Percentiles rank a stretch among this genome's conserved stretches.
These are phyloP conservation scores for Anser brachyrhynchus DNA, from an alignment of 2,113 vertebrate species.

Conservation along the genomic window DNA sequence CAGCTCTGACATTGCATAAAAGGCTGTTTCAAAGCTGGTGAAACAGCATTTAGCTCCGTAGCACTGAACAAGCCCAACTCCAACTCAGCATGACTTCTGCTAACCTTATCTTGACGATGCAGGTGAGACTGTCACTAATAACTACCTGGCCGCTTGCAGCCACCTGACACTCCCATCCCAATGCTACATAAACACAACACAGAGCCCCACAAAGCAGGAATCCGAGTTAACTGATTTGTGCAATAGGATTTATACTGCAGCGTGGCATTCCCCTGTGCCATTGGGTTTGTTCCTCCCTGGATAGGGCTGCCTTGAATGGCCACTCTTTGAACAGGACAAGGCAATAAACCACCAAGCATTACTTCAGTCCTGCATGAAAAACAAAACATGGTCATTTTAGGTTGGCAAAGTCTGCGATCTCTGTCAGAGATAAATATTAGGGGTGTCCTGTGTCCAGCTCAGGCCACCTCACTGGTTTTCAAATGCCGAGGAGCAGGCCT, in stretches of 20 bases:
- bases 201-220: neutral
- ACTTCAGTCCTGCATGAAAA: neutral
- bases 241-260: neutral
- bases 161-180: neutral
- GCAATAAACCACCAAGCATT: neutral
- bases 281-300: neutral
- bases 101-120: neutral
- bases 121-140: neutral
- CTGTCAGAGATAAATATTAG: neutral
- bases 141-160: neutral
- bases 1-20: neutral
- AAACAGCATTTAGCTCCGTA: neutral
- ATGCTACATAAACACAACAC: rapidly evolving
- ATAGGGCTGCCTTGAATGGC: neutral
- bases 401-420: neutral
- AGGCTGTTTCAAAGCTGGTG: neutral
- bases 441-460: neutral
- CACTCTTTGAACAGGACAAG: neutral
- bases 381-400: neutral
- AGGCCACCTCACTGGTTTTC: neutral
- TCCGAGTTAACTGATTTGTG: neutral
- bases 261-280: neutral
- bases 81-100: neutral
- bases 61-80: neutral
- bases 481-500: neutral